Percentiles rank a stretch among this genome's conserved stretches.
phyloP scores from a whole-genome alignment of 2,888 invertebrate genomes.

The Epirrhoe tristata region DNA sequence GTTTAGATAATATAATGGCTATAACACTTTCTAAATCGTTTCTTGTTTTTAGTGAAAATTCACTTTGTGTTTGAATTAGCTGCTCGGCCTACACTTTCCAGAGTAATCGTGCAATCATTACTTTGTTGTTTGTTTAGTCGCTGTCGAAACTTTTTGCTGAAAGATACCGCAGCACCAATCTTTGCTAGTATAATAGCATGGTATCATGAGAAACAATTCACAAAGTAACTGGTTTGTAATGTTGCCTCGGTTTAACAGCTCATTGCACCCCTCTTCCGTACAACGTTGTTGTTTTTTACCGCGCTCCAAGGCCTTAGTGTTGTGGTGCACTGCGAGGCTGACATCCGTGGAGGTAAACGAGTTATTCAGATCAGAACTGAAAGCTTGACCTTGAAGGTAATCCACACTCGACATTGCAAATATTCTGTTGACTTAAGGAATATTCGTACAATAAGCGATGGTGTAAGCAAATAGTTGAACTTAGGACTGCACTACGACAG shows the following conservation, averaged over 20 bases:
- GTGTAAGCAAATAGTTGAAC: conserved; percentile 5
- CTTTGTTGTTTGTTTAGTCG: conserved; percentile 38
- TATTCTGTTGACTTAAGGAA: conserved; percentile 2
- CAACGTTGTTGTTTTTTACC: conserved; percentile 45
- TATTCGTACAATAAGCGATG: neutral
- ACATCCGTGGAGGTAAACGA: conserved; percentile 72
- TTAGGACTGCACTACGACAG: conserved; percentile 1
- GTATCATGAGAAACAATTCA: conserved; percentile 38
- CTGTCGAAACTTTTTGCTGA: conserved; percentile 15
- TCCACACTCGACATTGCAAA: conserved; percentile 48
- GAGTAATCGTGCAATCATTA: conserved; percentile 46
- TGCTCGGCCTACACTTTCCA: conserved; percentile 50
- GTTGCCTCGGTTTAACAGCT: conserved; percentile 45
- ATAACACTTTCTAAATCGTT: conserved; percentile 71
- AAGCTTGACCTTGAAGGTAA: conserved; percentile 65
- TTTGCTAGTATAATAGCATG: conserved; percentile 35
- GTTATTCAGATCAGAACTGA: conserved; percentile 66
- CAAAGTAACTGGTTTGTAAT: conserved; percentile 41
- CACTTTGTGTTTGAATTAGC: conserved; percentile 53
- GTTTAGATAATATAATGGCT: conserved; percentile 62
- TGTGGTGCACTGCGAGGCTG: conserved; percentile 56
- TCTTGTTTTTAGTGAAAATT: conserved; percentile 60
- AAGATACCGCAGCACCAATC: conserved; percentile 29
- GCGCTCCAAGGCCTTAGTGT: conserved; percentile 46
- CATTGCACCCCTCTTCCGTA: conserved; percentile 58